phyloP scores from a whole-genome alignment of 2,113 vertebrate species.

The Ranitomeya variabilis region DNA sequence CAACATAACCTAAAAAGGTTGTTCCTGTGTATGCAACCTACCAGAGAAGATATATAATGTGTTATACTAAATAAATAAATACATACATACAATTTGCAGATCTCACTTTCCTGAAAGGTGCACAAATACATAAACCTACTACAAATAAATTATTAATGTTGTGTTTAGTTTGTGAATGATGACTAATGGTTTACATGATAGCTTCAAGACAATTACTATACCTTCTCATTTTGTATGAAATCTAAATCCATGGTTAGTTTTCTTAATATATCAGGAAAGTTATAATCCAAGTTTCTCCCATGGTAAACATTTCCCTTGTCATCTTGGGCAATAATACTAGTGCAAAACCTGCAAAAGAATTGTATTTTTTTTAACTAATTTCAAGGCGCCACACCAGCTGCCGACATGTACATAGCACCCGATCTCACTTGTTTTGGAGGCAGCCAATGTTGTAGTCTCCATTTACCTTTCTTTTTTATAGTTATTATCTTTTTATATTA shows the following conservation, averaged over 20 bases:
- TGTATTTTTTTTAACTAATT: neutral
- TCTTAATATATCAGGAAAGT: constrained; percentile 71
- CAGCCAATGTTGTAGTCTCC: no score
- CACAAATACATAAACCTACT: no score
- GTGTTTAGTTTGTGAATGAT: no score
- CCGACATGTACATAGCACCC: neutral
- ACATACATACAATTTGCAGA: neutral
- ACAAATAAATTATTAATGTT: no score
- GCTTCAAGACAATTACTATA: constrained; percentile 56
- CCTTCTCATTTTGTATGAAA: constrained; percentile 83
- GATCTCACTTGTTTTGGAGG: no score
- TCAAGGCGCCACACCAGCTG: neutral
- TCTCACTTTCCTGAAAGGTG: no score
- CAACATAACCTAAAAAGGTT: constrained; percentile 88
- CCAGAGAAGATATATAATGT: neutral
- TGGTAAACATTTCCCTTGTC: constrained; percentile 83
- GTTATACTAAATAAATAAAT: neutral
- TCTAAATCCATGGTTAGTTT: constrained; percentile 82
- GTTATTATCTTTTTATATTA: no score
- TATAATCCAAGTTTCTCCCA: constrained; percentile 89
- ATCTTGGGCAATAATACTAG: constrained; percentile 89
- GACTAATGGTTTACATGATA: no score
- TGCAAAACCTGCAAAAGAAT: constrained; percentile 82
- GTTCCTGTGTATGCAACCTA: constrained; percentile 76
- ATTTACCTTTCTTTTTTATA: no score